Conservation (phyloP, 2,797 vertebrate species). For the Mormyrops boulengeri region DNA sequence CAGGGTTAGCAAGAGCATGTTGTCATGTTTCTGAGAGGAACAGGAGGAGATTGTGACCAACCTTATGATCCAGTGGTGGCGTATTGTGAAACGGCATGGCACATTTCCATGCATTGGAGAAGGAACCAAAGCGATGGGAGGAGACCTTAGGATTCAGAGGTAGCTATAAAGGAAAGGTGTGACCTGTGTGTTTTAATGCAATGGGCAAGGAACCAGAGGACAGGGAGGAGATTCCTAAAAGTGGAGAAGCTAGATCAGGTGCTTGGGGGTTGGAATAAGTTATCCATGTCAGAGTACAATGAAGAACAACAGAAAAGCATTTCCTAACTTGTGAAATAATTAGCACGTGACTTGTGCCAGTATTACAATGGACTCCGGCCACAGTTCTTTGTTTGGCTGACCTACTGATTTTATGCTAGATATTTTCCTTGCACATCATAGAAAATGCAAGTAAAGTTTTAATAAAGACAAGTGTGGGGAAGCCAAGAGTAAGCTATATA, state of each 20-base stretch:
- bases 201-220: not conserved
- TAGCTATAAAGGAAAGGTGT: not conserved
- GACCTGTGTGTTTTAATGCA: not conserved
- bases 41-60: not conserved
- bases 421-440: not conserved
- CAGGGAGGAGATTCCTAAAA: not conserved
- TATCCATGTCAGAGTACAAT: not conserved
- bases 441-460: conserved; percentile 6
- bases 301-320: not conserved
- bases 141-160: not conserved
- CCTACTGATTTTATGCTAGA: not conserved
- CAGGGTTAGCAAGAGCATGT: not conserved
- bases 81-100: not conserved
- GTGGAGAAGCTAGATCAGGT: not conserved
- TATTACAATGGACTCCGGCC: not conserved
- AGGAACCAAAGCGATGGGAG: not conserved
- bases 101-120: not conserved
- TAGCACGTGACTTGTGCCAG: conserved; percentile 7
- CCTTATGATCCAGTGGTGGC: not conserved
- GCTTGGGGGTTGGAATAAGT: not conserved
- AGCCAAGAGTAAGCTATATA: not conserved
- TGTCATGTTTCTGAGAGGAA: not conserved
- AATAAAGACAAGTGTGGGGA: not conserved
- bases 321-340: not conserved
- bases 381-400: not conserved